phyloP scores from a whole-genome alignment of 2,888 invertebrate species.

The Sylvicola fuscatus region DNA sequence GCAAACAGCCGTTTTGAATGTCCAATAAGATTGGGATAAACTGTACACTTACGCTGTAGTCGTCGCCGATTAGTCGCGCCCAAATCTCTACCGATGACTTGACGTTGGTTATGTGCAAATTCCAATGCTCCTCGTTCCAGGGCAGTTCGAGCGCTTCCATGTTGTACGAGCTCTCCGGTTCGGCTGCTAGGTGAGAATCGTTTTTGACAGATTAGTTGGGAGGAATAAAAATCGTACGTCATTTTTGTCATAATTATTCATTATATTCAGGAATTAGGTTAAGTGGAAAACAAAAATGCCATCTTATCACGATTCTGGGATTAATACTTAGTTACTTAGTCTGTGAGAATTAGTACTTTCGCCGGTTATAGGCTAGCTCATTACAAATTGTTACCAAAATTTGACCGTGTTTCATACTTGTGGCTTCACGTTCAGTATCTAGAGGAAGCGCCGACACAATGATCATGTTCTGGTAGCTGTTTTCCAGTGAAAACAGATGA shows the following conservation, averaged over 20 bases:
- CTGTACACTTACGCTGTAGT: slow-evolving; percentile 38
- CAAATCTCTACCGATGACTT: slow-evolving; percentile 41
- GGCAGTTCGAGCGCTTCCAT: slow-evolving; percentile 13
- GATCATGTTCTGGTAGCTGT: slow-evolving; percentile 14
- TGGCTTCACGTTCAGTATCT: not conserved
- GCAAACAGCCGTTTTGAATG: too few species aligned
- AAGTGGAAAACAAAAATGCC: too few species aligned
- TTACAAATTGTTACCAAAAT: too few species aligned
- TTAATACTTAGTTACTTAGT: not conserved
- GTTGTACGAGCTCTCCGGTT: not conserved
- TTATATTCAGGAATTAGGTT: too few species aligned
- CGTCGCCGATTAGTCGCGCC: slow-evolving; percentile 40
- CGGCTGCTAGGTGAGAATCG: too few species aligned
- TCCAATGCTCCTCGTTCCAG: slow-evolving; percentile 25
- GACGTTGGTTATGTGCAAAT: slow-evolving; percentile 38
- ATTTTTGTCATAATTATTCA: too few species aligned
- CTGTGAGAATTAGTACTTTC: not conserved
- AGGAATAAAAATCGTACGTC: too few species aligned
- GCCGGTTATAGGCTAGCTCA: too few species aligned
- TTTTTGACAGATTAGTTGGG: too few species aligned
- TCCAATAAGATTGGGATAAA: too few species aligned
- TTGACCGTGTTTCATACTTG: too few species aligned
- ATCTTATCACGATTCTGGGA: too few species aligned
- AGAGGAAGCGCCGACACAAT: slow-evolving; percentile 17
- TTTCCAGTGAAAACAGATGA: slow-evolving; percentile 26